A percentile compares a stretch with the other conserved stretches of the same genome.
Conservation (phyloP, 2,888 invertebrate species). For the Scelioninae gen. 2 region DNA sequence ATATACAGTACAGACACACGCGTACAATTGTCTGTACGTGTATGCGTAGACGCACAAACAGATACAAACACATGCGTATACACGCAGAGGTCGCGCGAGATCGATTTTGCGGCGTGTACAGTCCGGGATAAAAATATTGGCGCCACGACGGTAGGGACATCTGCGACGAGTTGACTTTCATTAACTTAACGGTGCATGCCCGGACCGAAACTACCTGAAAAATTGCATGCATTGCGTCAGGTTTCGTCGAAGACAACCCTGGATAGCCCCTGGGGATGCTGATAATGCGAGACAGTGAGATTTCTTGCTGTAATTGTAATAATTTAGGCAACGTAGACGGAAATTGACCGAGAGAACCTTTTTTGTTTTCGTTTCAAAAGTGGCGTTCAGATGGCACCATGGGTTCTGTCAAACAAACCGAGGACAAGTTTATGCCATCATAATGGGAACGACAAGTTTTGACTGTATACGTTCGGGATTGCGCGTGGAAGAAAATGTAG, state of each 20-base stretch:
- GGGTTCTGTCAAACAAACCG: too few species aligned
- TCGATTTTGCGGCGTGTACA: conserved; percentile 7
- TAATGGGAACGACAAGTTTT: too few species aligned
- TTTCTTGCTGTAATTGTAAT: too few species aligned
- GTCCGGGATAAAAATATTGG: neutral
- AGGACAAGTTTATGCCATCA: too few species aligned
- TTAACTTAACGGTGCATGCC: conserved; percentile 48
- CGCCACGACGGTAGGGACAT: conserved; percentile 11
- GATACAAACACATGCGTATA: neutral
- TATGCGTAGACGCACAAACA: neutral
- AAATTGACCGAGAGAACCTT: too few species aligned
- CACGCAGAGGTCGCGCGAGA: neutral
- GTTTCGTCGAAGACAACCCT: conserved; percentile 31
- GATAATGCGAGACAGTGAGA: too few species aligned
- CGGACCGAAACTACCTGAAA: conserved; percentile 25
- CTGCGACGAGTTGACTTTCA: conserved; percentile 11
- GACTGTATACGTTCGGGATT: too few species aligned
- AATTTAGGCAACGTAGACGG: too few species aligned
- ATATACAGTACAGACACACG: neutral
- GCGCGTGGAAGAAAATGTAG: too few species aligned
- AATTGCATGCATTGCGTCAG: conserved; percentile 43
- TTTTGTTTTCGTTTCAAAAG: too few species aligned
- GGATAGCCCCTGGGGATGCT: neutral
- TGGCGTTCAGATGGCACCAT: too few species aligned
- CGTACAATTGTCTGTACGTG: neutral